A percentile compares a stretch with the other conserved stretches of the same genome.
phyloP scores from a whole-genome alignment of 2,888 invertebrate genomes.

The Tortrix viridana region DNA sequence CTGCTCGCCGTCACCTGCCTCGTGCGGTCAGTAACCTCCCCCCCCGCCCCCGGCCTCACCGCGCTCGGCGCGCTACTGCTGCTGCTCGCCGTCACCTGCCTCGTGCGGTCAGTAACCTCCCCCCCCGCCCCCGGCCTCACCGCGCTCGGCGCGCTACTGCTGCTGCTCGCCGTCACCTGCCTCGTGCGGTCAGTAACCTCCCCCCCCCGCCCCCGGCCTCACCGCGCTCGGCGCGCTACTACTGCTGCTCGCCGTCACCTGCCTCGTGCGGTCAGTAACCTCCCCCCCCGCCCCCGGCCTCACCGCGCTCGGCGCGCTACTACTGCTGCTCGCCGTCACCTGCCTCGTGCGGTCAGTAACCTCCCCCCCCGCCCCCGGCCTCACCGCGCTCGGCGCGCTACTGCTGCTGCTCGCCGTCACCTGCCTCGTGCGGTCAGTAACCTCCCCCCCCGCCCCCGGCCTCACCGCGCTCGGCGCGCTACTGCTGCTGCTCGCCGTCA shows the following conservation, averaged over 20 bases:
- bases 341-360: conserved; percentile 85
- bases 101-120: conserved; percentile 78
- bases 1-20: conserved; percentile 91
- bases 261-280: conserved; percentile 84
- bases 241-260: conserved; percentile 90
- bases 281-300: background rate
- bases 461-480: no score
- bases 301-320: no score
- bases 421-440: conserved; percentile 85
- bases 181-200: conserved; percentile 80
- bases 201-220: background rate
- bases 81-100: conserved; percentile 90
- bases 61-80: conserved; percentile 90
- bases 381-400: no score
- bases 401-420: conserved; percentile 90
- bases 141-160: conserved; percentile 89
- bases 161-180: conserved; percentile 91
- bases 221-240: conserved; percentile 91
- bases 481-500: conserved; percentile 89
- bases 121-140: background rate
- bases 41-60: background rate
- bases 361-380: background rate
- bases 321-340: conserved; percentile 90
- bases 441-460: background rate
- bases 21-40: conserved; percentile 70